phyloP scores from a whole-genome alignment of 2,797 vertebrate species.

The Staurois parvus region DNA sequence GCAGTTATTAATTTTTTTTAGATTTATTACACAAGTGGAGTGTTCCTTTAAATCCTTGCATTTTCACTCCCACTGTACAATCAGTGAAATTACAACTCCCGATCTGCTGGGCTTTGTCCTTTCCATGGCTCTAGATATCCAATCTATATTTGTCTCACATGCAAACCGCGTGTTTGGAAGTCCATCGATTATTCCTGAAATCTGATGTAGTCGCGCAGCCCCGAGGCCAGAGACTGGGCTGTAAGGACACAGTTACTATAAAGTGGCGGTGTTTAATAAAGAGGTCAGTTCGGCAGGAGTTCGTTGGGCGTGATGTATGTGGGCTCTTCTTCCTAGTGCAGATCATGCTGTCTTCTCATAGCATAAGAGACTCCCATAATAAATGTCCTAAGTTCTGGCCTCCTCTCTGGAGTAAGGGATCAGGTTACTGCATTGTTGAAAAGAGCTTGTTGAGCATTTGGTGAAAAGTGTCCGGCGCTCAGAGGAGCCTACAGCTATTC shows the following conservation, averaged over 20 bases:
- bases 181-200: conserved; percentile 58
- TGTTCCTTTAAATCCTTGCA: too few species aligned
- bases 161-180: neutral
- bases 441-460: neutral
- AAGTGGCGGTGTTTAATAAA: neutral
- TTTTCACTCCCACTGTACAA: too few species aligned
- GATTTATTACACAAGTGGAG: too few species aligned
- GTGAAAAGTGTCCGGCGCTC: neutral
- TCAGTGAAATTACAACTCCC: too few species aligned
- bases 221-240: conserved; percentile 15
- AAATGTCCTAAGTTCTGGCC: neutral
- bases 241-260: neutral
- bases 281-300: neutral
- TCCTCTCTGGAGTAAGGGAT: neutral
- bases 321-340: neutral
- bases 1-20: too few species aligned
- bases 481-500: neutral
- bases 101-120: neutral
- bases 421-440: neutral
- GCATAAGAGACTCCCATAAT: too few species aligned
- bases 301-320: neutral
- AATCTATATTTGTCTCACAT: conserved; percentile 32
- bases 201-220: conserved; percentile 9
- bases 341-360: neutral
- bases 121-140: neutral